Evolutionary conservation across 2,888 invertebrate genomes (phyloP), one percentile per base, ranked within the genome.

Genomic region (Leucoma salicis): DNA sequence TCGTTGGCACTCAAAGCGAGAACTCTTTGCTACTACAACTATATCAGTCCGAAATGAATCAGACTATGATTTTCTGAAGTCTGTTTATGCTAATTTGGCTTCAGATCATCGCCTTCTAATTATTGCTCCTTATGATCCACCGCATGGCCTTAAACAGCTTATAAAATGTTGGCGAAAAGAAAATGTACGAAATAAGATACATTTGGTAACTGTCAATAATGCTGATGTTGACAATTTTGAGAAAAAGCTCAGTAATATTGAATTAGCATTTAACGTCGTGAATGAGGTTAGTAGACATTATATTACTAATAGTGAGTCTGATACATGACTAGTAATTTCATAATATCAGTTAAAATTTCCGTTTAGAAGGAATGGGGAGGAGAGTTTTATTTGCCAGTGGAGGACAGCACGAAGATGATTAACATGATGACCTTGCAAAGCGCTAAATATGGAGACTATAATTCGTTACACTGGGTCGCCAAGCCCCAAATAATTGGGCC

Each of bases 341-440:
- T n/a, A n/a, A 21, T 3, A 21, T 8, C 21, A 16, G 16, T 21
- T 21, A 8, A 21, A 21, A 21, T 8, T 21, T 31, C 40, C 42
- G 10, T 31, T 15, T 33, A 71, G 70, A 63, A 60, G 25, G 33
- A 42, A 2, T 65, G 56, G 63, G 71, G 69, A 21, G 70, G 68
- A 6, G 64, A 73, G 31, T 66, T 57, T 35, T 68, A 54, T 32
- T 27, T 70, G 24, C 49, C 67, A 3, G n/a, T 58, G 4, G 33
- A 49, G 31, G 42, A 61, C 11, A 36, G 16, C 1, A 4, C 31
- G 10, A 13, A 18, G 16, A 43, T 44, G 2, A 42, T 14, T 18
- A 46, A 67, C 42, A 38, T 41, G 37, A 12, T 47, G 14, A 11
- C 42, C 48, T 35, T 70, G 4, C 69, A 75, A 50, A 50, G 53